Evolutionary conservation across 2,888 invertebrate species (phyloP), one percentile per base, ranked within the genome.

Genomic region (Clostera curtula): DNA sequence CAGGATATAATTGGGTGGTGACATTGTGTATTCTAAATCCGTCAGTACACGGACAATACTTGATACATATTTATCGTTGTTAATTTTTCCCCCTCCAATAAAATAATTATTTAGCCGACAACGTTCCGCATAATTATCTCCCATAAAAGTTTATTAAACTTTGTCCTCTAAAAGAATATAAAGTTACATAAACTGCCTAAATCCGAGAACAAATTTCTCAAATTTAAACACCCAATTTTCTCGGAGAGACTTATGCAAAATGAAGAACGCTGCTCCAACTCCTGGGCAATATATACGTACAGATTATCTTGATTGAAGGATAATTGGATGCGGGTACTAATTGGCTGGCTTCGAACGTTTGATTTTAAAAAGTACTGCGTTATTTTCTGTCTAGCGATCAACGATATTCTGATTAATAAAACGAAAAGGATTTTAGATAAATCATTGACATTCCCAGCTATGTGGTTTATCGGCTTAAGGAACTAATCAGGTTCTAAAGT

Each of bases 151-250:
- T 36, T 24, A 46, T 48, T 41, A 44, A 41, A 48, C 23, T 44
- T 40, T 25, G 24, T 32, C 13, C 15, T 20, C n/a, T n/a, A 22
- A n/a, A 17, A 36, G 28, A 40, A 38, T 33, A 30, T 21, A 32
- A 34, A 34, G 24, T 20, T 7, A 25, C 18, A 27, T 17, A 16
- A 12, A 15, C 12, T 13, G 29, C 14, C 25, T 23, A 19, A 27
- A 26, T 18, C 24, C 27, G 19, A 31, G 25, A 40, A 38, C 40
- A 27, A 41, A 36, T 47, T 49, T n/a, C n/a, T n/a, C n/a, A n/a
- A n/a, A n/a, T n/a, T 38, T 29, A 31, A 43, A 38, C 49, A 43
- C 37, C 43, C 40, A 45, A 49, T 48, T 49, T 45, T 38, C 40
- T 34, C 21, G 19, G 24, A 13, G 23, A 34, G 49, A 36, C 42